Base-by-base conservation (phyloP, 1,140 invertebrate genomes). In the Schlechtendalia chinensis region DNA sequence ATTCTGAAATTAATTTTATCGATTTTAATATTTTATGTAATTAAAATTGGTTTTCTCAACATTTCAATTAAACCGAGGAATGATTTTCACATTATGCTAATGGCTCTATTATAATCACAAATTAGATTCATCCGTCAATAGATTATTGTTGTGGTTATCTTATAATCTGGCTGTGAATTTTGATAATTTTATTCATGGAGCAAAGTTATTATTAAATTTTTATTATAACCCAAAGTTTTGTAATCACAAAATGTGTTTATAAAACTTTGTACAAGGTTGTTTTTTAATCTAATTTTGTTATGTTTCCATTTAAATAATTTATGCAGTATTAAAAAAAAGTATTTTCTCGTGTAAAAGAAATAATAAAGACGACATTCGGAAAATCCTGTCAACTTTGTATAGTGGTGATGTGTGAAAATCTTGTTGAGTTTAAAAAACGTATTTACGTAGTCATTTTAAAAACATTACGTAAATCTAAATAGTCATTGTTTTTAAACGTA, bases 251-350 rank as follows among this genome's bases (percentile, higher is more conserved):
- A 54, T 56, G 24, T 29, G 5, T 74, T 29, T 32, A 32, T 22
- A 74, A 56, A 74, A 32, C 53, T 74, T 39, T 54, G 71, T 32
- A 6, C 19, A 32, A 19, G 24, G 71, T 74, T 47, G 45, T 47
- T 47, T 65, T 50, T 69, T 69, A 54, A 74, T 56, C 17, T 74
- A 54, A 74, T 74, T 74, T 74, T 56, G 47, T 74, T 74, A 32
- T 74, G 71, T 74, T 74, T 54, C 19, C 50, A 74, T 74, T 56
- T 74, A 74, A 74, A 53, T 56, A 74, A 56, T 74, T 56, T 74
- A 74, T 56, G 47, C 27, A 12, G 47, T 32, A 74, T 32, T 32
- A 74, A 29, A 47, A 69, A 45, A 47, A 22, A 29, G 24, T 72
- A 1, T 53, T 54, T 56, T 74, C 22, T 29, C 5, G 71, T 32